phyloP scores from a whole-genome alignment of 2,888 invertebrate species.

The Smittia aterrima region DNA sequence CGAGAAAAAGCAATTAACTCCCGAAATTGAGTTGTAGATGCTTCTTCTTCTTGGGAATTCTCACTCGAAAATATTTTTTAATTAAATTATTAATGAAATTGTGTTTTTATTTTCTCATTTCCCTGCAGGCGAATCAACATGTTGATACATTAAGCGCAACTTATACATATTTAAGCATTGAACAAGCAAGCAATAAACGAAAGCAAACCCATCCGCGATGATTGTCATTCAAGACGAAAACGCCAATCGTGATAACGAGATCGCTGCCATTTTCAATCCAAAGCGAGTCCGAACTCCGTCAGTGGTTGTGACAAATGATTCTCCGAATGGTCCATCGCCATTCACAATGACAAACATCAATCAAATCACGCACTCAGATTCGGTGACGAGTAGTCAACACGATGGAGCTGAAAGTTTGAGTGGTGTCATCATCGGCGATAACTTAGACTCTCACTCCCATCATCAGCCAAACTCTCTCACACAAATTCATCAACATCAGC shows the following conservation, averaged over 20 bases:
- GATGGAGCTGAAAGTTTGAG: constrained; percentile 56
- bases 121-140: neutral
- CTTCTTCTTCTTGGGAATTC: neutral
- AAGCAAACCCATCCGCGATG: constrained; percentile 1
- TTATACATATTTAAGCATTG: neutral
- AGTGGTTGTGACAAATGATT: constrained; percentile 67
- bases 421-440: constrained; percentile 39
- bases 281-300: constrained; percentile 67
- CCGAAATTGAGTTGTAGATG: neutral
- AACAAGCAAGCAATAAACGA: neutral
- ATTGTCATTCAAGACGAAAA: constrained; percentile 36
- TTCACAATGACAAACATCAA: constrained; percentile 54
- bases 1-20: neutral
- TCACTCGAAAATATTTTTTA: neutral
- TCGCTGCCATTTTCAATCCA: constrained; percentile 80
- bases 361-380: constrained; percentile 57
- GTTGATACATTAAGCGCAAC: neutral
- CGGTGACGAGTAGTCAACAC: constrained; percentile 63
- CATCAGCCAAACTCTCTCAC: constrained; percentile 43
- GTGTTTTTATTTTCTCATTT: neutral
- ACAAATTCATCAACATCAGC: constrained; percentile 36
- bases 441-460: constrained; percentile 25
- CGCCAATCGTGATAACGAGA: constrained; percentile 61
- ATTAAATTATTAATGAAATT: neutral
- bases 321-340: constrained; percentile 58